Evolutionary conservation across 2,113 vertebrate species (phyloP).

Genomic region (Anarhynchus alexandrinus): DNA sequence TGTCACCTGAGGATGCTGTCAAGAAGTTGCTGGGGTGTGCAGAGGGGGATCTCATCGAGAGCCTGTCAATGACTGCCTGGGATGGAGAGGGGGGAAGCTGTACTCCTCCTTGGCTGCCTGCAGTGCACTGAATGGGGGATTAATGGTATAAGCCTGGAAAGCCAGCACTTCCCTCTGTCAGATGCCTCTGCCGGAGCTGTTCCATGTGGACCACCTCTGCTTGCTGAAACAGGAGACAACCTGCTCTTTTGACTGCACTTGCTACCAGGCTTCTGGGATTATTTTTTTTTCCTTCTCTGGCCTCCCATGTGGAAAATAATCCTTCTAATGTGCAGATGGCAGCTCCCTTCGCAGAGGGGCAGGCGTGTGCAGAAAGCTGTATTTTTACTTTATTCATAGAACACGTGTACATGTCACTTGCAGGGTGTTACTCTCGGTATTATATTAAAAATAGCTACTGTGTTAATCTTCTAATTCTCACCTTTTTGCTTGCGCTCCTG

Average conservation of each 20-base stretch:
- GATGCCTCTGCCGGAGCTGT: background rate
- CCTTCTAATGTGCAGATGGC: background rate
- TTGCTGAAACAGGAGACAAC: background rate
- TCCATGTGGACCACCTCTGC: background rate
- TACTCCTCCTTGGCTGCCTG: too few species aligned
- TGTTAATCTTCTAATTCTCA: constrained; percentile 19
- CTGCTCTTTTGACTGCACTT: background rate
- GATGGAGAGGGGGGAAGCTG: background rate
- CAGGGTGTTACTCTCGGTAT: background rate
- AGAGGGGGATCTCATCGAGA: background rate
- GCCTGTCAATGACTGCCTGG: too few species aligned
- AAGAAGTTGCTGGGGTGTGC: background rate
- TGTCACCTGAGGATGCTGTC: background rate
- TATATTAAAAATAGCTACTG: constrained; percentile 1
- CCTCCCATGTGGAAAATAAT: background rate
- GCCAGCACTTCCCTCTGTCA: background rate
- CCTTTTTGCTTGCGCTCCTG: background rate
- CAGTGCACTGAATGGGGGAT: background rate
- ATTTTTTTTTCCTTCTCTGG: background rate
- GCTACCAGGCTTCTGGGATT: background rate
- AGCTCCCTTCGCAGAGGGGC: background rate
- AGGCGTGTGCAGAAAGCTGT: background rate
- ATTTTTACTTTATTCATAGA: background rate
- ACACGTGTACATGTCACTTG: background rate
- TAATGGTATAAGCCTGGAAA: background rate